Percentiles rank a stretch among this genome's conserved stretches.
Conservation (phyloP, 2,888 invertebrate genomes). For the Metalampra italica region DNA sequence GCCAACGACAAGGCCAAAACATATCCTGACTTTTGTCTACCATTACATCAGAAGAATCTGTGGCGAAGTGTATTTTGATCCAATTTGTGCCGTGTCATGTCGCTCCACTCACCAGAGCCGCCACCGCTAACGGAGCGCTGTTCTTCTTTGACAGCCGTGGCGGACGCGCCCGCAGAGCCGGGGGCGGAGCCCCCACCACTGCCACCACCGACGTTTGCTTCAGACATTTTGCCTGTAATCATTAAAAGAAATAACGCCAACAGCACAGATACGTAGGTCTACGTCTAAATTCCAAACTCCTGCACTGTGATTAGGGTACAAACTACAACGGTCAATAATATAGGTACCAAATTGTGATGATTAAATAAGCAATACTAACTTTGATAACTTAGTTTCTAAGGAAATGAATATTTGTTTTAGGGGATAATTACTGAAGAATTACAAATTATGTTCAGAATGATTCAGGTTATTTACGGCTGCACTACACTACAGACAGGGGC, state of each 20-base stretch:
- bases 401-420: neutral
- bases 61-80: no score
- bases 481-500: no score
- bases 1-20: no score
- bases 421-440: neutral
- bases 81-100: no score
- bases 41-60: no score
- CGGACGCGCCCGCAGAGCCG: conserved; percentile 43
- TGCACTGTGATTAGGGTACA: no score
- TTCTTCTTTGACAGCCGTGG: conserved; percentile 45
- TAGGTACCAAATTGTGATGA: no score
- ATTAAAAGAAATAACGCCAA: no score
- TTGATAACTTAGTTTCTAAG: neutral
- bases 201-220: conserved; percentile 31
- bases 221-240: conserved; percentile 51
- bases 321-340: no score
- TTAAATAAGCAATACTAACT: neutral
- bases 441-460: conserved; percentile 11
- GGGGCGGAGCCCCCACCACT: conserved; percentile 26
- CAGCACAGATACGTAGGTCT: no score
- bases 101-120: conserved; percentile 14
- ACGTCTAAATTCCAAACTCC: neutral
- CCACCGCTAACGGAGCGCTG: conserved; percentile 40
- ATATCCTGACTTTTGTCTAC: neutral
- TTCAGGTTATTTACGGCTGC: conserved; percentile 13